A percentile compares a stretch with the other conserved stretches of the same genome.
These are phyloP conservation scores for Cataglyphis altisquamis DNA, from an alignment of 2,888 invertebrate genomes.

Conservation along the genomic window DNA sequence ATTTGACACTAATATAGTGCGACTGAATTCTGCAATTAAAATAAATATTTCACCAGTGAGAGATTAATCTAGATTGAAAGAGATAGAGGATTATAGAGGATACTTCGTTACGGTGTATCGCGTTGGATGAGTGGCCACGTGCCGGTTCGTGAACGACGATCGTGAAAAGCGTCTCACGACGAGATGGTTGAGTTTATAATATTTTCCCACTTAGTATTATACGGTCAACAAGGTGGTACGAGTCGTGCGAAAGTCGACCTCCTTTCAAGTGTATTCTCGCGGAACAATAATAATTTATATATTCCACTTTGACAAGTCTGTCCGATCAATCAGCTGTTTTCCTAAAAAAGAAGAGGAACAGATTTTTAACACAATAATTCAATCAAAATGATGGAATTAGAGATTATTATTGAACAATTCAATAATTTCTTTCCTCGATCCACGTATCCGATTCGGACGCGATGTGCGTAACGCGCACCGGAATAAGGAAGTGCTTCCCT, in stretches of 20 bases:
- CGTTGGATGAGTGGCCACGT: constrained; percentile 46
- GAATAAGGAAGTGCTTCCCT: constrained; percentile 50
- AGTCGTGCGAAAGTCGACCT: constrained; percentile 61
- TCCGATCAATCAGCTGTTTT: neutral
- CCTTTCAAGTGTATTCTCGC: constrained; percentile 54
- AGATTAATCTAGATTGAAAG: neutral
- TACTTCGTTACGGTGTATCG: constrained; percentile 19
- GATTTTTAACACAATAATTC: neutral
- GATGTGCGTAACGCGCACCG: constrained; percentile 23
- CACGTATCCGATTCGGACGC: neutral
- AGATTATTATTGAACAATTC: neutral
- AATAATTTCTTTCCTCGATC: neutral
- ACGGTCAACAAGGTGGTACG: constrained; percentile 38
- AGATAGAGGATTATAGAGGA: neutral
- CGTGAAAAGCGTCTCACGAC: constrained; percentile 67
- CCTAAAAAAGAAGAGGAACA: neutral
- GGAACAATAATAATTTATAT: neutral
- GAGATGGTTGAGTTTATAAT: constrained; percentile 13
- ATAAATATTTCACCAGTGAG: neutral
- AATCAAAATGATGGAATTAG: constrained; percentile 3
- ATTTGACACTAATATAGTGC: neutral
- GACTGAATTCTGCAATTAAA: neutral
- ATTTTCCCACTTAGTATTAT: constrained; percentile 7
- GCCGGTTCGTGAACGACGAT: constrained; percentile 62
- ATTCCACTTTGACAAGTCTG: neutral